These are phyloP conservation scores for Hyposoter dolosus DNA, from an alignment of 2,888 invertebrate species.

Conservation along the genomic window DNA sequence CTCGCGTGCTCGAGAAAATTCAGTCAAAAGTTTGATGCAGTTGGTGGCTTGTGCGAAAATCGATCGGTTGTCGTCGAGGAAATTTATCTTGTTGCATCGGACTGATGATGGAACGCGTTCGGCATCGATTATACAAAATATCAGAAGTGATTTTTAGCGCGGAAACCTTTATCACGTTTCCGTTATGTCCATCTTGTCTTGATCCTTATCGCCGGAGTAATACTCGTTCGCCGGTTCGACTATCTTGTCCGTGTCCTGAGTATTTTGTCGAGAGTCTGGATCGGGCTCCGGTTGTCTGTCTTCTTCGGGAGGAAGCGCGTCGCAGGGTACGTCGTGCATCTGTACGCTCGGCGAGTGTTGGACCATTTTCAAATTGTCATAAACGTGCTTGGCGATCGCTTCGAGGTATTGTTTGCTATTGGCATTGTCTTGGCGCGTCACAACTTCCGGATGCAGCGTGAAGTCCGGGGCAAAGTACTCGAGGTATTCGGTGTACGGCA, in stretches of 20 bases:
- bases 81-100: background rate
- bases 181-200: slow-evolving; percentile 90
- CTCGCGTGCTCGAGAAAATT: background rate
- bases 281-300: slow-evolving; percentile 92
- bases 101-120: background rate
- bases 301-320: slow-evolving; percentile 91
- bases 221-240: slow-evolving; percentile 95
- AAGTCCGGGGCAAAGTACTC: slow-evolving; percentile 99
- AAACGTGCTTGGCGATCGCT: slow-evolving; percentile 94
- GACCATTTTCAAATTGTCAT: slow-evolving; percentile 97
- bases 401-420: slow-evolving; percentile 98
- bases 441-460: slow-evolving; percentile 96
- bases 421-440: slow-evolving; percentile 94
- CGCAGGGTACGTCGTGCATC: slow-evolving; percentile 97
- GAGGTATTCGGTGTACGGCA: slow-evolving; percentile 98
- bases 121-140: background rate
- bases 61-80: background rate
- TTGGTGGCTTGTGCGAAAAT: background rate
- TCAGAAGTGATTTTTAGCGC: background rate
- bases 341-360: slow-evolving; percentile 98
- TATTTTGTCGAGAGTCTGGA: slow-evolving; percentile 92
- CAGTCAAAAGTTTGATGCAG: background rate
- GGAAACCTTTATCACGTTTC: slow-evolving; percentile 79
- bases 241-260: slow-evolving; percentile 92
- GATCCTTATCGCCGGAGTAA: slow-evolving; percentile 95